A percentile compares a stretch with the other conserved stretches of the same genome.
Evolutionary conservation across 2,888 invertebrate genomes (phyloP).

Genomic region (Apamea sordens): DNA sequence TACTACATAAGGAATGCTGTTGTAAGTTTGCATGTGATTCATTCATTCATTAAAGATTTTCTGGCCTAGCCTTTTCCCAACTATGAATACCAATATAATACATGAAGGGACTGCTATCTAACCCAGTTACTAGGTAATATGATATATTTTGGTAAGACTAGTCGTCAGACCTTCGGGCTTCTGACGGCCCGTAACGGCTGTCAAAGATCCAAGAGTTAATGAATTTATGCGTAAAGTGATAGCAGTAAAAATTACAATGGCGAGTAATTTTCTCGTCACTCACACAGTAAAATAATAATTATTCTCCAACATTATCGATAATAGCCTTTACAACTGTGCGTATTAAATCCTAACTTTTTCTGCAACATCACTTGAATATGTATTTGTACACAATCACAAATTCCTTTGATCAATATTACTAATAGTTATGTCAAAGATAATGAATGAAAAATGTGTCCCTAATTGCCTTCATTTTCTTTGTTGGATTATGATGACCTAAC

Average conservation of each 20-base stretch:
- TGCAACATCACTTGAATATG: not conserved
- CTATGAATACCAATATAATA: too few species aligned
- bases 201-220: not conserved
- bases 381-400: not conserved
- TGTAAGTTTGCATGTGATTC: not conserved
- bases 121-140: not conserved
- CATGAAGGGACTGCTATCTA: too few species aligned
- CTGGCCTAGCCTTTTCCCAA: not conserved
- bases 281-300: not conserved
- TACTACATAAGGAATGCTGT: not conserved
- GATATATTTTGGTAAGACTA: not conserved
- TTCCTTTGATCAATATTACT: not conserved
- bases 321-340: not conserved
- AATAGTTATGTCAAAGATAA: conserved; percentile 26
- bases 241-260: not conserved
- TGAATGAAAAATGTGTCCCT: conserved; percentile 35
- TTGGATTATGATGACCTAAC: conserved; percentile 51
- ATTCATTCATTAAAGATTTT: not conserved
- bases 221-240: not conserved
- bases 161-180: not conserved
- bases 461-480: conserved; percentile 43
- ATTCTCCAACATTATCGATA: not conserved
- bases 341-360: not conserved
- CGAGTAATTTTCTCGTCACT: too few species aligned
- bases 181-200: not conserved